Conservation (phyloP, 1,140 invertebrate genomes). For the Carposina sasakii region DNA sequence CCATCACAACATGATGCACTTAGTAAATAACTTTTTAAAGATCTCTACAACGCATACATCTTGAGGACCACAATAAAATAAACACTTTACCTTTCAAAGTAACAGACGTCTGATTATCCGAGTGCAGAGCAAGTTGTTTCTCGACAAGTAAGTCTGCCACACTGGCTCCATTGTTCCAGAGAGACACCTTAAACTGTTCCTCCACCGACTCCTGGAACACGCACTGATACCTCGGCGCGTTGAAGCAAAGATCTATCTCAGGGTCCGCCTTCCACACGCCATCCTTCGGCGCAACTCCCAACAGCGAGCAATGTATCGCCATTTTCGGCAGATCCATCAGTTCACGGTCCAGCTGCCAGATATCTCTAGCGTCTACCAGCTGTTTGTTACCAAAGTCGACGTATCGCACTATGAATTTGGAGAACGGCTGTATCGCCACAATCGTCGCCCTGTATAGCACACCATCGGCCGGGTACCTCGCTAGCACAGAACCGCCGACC, state of each 20-base stretch:
- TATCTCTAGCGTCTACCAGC: conserved; percentile 73
- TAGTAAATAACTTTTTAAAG: too few species aligned
- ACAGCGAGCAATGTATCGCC: conserved; percentile 78
- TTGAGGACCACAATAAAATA: not conserved
- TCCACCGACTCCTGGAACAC: conserved; percentile 65
- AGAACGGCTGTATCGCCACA: conserved; percentile 68
- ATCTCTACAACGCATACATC: too few species aligned
- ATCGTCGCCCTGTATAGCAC: conserved; percentile 80
- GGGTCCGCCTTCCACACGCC: conserved; percentile 72
- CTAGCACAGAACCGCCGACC: conserved; percentile 77
- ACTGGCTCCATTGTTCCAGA: conserved; percentile 63
- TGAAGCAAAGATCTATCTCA: conserved; percentile 74
- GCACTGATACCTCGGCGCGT: conserved; percentile 73
- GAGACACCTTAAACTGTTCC: conserved; percentile 70
- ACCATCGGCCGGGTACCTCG: conserved; percentile 78
- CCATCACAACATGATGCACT: too few species aligned
- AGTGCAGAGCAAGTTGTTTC: conserved; percentile 45
- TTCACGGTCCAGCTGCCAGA: conserved; percentile 79
- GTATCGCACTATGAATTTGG: conserved; percentile 77
- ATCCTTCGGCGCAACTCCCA: conserved; percentile 71
- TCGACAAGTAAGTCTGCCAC: conserved; percentile 56
- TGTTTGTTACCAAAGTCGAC: conserved; percentile 84
- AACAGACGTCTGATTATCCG: conserved; percentile 53
- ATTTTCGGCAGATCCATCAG: conserved; percentile 80
- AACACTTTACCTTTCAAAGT: conserved; percentile 50